These are phyloP conservation scores for Macrostomum cliftonense DNA, from an alignment of 2,888 invertebrate genomes.

Conservation along the genomic window DNA sequence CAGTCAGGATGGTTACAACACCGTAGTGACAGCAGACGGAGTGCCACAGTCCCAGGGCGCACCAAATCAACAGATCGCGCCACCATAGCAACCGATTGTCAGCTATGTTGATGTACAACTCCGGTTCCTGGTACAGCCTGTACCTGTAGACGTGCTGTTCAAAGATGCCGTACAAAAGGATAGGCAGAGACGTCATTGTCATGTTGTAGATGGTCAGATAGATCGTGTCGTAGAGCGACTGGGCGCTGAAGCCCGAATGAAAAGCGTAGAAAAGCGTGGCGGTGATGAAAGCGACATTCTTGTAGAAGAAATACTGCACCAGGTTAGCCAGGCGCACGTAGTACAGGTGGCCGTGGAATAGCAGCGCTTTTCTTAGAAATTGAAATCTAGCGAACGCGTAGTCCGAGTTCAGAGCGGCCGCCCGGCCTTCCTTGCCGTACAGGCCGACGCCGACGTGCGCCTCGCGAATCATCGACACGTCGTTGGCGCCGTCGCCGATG, in stretches of 20 bases:
- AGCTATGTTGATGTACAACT: constrained; percentile 43
- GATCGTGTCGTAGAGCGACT: constrained; percentile 46
- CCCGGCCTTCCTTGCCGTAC: constrained; percentile 46
- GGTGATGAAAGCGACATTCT: constrained; percentile 57
- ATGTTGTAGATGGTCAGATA: constrained; percentile 59
- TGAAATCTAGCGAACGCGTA: constrained; percentile 66
- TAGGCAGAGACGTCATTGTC: constrained; percentile 54
- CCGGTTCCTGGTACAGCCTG: constrained; percentile 46
- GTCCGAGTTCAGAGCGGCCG: constrained; percentile 53
- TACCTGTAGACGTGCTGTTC: constrained; percentile 51
- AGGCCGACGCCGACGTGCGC: constrained; percentile 30
- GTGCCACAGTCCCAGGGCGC: constrained; percentile 38
- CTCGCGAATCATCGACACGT: constrained; percentile 92
- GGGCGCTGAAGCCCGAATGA: constrained; percentile 39
- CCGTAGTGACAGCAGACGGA: constrained; percentile 13
- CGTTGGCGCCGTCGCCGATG: constrained; percentile 89
- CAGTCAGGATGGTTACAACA: no score
- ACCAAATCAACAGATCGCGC: constrained; percentile 41
- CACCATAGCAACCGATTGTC: constrained; percentile 4
- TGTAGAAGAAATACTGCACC: constrained; percentile 67
- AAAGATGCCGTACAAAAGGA: constrained; percentile 52
- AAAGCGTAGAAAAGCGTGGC: constrained; percentile 43
- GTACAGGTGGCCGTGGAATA: constrained; percentile 67
- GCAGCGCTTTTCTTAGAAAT: constrained; percentile 53
- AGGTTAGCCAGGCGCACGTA: constrained; percentile 54